Conservation (phyloP, 1,140 invertebrate genomes). For the Papilio polyxenes region DNA sequence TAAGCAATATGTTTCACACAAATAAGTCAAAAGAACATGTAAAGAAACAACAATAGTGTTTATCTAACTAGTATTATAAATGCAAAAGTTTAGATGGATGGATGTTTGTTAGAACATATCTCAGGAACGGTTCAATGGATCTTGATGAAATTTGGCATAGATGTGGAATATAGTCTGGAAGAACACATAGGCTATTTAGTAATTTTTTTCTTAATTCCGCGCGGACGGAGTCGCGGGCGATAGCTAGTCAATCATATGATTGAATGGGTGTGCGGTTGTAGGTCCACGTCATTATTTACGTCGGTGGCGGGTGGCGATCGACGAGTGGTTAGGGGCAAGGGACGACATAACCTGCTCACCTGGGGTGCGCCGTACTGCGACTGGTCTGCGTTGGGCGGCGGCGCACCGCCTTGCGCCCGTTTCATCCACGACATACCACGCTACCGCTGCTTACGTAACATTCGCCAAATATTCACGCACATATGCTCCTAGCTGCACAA, state of each 20-base stretch:
- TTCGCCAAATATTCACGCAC: constrained; percentile 61
- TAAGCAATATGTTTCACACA: background rate
- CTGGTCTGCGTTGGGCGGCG: constrained; percentile 59
- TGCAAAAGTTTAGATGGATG: no score
- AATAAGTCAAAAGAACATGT: background rate
- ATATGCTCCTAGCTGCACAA: constrained; percentile 69
- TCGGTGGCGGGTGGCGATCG: constrained; percentile 42
- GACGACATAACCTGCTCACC: constrained; percentile 67
- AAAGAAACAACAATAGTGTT: constrained; percentile 32
- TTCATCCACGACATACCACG: constrained; percentile 78
- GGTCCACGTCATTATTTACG: constrained; percentile 76
- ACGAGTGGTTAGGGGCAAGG: constrained; percentile 36
- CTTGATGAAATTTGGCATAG: no score
- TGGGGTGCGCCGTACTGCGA: constrained; percentile 59
- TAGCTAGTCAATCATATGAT: constrained; percentile 46
- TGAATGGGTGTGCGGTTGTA: constrained; percentile 40
- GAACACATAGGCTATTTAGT: no score
- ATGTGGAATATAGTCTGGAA: no score
- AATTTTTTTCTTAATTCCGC: no score
- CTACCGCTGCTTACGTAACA: constrained; percentile 76
- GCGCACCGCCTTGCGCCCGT: constrained; percentile 64
- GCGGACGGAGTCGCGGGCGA: no score
- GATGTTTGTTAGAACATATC: no score
- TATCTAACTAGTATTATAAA: constrained; percentile 30
- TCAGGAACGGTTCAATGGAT: no score